Evolutionary conservation across 2,888 invertebrate species (phyloP), one percentile per base, ranked within the genome.

Genomic region (Sarcophaga rosellei): DNA sequence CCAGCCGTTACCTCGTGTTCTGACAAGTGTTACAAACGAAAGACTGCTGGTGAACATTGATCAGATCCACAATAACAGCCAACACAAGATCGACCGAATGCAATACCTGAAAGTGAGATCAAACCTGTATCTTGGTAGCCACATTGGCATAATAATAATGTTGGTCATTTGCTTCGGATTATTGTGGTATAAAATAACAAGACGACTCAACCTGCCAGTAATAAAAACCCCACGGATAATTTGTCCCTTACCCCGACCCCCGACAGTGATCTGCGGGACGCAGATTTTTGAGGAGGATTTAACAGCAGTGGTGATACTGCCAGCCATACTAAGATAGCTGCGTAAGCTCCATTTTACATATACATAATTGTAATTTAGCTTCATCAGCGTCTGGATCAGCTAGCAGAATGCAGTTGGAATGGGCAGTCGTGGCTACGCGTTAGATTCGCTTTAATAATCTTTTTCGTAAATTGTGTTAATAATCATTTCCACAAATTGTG

Each of bases 121-220:
- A 59, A 20, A 59, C 8, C 20, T 59, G 3, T 17, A 2, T 17
- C 8, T 59, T 59, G 15, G 59, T 1, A 59, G n/a, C 20, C 20
- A 1, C 5, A 1, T 59, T 59, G 59, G 59, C 4, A n/a, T 59
- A 8, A n/a, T 59, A n/a, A 59, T 20, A n/a, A 59, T 59, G 20
- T 2, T 17, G 59, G 17, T 2, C 59, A 59, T 20, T 59, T 59
- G 59, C 59, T 59, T 59, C 20, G 5, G 59, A 0, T 17, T 59
- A 59, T 15, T 59, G 20, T 59, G 59, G 59, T 59, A 17, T 20
- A 59, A 20, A 17, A 20, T 15, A 59, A 59, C 59, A 15, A n/a
- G 59, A 59, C 59, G 59, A 59, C 59, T 20, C 59, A 59, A 59
- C 59, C 59, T 59, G 59, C 59, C 59, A 20, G 59, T 59, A n/a